These are phyloP conservation scores for Saimiri boliviensis DNA, from an alignment of 2,113 vertebrate genomes.

Conservation along the genomic window DNA sequence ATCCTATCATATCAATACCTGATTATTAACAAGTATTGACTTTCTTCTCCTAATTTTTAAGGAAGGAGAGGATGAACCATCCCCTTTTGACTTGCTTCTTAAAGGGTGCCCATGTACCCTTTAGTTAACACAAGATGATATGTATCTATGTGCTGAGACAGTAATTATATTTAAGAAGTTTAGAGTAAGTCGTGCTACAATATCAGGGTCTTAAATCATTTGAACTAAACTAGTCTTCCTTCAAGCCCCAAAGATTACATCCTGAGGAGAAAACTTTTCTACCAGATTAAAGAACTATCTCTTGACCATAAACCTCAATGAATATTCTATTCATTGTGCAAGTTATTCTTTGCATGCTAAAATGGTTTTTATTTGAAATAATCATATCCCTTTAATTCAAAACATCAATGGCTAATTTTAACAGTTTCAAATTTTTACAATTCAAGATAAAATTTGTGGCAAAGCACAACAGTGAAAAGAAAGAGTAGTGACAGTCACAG, in stretches of 20 bases:
- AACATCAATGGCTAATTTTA: slow-evolving; percentile 19
- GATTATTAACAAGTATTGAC: background rate
- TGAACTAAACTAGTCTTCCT: background rate
- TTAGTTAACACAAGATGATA: background rate
- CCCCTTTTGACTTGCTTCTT: background rate
- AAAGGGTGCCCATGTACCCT: background rate
- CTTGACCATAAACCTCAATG: background rate
- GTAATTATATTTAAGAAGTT: slow-evolving; percentile 32
- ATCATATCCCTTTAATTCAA: background rate
- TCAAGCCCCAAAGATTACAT: background rate
- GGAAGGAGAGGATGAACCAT: background rate
- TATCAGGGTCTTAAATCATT: background rate
- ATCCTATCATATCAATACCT: background rate
- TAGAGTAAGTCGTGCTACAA: background rate
- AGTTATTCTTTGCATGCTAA: background rate
- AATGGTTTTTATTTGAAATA: slow-evolving; percentile 38
- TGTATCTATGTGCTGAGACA: background rate
- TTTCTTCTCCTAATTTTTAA: background rate
- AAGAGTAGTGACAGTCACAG: background rate
- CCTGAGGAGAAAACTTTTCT: background rate
- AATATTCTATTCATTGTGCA: slow-evolving; percentile 14
- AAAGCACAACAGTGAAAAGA: slow-evolving; percentile 37
- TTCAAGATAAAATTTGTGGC: slow-evolving; percentile 29
- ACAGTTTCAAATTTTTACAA: background rate
- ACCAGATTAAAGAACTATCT: background rate